These are phyloP conservation scores for Uropetala carovei DNA, from an alignment of 2,888 invertebrate species.

Conservation along the genomic window DNA sequence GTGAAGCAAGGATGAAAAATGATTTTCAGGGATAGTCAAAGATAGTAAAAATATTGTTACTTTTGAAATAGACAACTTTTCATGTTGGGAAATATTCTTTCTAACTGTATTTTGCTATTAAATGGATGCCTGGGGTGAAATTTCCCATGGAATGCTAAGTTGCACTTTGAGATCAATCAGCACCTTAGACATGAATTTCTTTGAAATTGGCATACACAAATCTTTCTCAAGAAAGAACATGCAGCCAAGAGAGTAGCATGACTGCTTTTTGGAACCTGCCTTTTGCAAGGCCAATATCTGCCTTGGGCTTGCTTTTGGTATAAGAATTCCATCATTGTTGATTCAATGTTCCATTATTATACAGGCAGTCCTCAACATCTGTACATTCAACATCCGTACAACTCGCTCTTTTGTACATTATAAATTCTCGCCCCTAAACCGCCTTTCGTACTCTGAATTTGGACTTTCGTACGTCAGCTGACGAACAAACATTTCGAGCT, in stretches of 20 bases:
- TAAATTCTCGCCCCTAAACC: too few relatives aligned
- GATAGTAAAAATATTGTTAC: background rate
- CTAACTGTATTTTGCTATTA: conserved; percentile 51
- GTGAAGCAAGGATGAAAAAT: background rate
- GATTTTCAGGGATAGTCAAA: background rate
- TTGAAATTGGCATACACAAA: background rate
- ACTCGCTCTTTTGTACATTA: too few relatives aligned
- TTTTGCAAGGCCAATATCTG: conserved; percentile 4
- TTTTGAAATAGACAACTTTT: background rate
- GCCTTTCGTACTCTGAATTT: too few relatives aligned
- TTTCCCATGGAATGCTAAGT: conserved; percentile 23
- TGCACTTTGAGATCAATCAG: conserved; percentile 51
- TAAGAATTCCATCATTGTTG: conserved; percentile 45
- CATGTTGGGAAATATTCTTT: conserved; percentile 24
- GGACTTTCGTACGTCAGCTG: too few relatives aligned
- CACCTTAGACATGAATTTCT: conserved; percentile 38
- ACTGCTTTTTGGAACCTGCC: conserved; percentile 39
- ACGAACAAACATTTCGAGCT: too few relatives aligned
- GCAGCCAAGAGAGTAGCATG: conserved; percentile 39
- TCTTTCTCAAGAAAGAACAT: conserved; percentile 5
- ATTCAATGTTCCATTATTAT: background rate
- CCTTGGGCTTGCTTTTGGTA: conserved; percentile 38
- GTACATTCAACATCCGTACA: too few relatives aligned
- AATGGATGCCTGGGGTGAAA: background rate
- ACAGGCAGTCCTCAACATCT: too few relatives aligned